phyloP scores from a whole-genome alignment of 2,888 invertebrate species.

The Lypha dubia region DNA sequence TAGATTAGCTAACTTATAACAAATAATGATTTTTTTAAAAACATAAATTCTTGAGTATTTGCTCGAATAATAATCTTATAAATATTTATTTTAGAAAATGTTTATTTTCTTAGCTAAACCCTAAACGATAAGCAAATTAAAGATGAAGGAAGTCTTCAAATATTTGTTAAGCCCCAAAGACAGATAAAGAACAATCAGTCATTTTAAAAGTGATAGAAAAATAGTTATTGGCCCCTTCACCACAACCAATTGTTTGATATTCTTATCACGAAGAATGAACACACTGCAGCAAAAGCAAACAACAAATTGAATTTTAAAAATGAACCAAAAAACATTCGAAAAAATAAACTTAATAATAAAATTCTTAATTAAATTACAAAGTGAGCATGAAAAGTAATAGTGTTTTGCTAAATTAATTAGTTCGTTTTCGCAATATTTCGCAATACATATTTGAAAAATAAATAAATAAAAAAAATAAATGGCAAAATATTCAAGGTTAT shows the following conservation, averaged over 20 bases:
- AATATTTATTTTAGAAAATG: background rate
- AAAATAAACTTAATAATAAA: conserved; percentile 10
- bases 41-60: too few species aligned
- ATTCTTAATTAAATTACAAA: conserved; percentile 41
- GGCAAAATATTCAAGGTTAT: conserved; percentile 55
- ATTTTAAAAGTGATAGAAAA: background rate
- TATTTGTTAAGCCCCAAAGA: background rate
- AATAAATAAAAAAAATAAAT: conserved; percentile 21
- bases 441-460: background rate
- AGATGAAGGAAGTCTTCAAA: background rate
- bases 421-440: conserved; percentile 37
- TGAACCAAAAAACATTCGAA: background rate
- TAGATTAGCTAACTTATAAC: too few species aligned
- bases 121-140: background rate
- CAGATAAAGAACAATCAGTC: background rate
- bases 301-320: background rate
- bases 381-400: conserved; percentile 57
- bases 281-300: background rate
- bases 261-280: background rate
- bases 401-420: conserved; percentile 62
- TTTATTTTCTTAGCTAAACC: background rate
- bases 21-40: too few species aligned
- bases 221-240: background rate
- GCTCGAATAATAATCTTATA: too few species aligned
- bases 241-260: background rate